Base-by-base conservation (phyloP, 2,113 vertebrate species). In the Pollimyrus isidori region DNA sequence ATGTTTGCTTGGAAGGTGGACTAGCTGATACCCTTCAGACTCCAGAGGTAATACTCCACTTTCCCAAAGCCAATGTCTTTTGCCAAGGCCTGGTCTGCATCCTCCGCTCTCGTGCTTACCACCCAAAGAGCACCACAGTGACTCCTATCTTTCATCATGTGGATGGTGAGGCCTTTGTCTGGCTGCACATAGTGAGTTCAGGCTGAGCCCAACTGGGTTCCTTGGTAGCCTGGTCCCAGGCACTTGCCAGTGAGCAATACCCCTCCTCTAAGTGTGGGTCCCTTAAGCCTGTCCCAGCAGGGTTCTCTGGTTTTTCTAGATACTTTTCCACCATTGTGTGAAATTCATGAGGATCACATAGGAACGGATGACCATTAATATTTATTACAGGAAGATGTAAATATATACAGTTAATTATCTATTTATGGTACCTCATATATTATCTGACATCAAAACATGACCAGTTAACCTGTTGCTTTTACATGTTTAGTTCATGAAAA, bases 11-110 rank as follows among this genome's bases (percentile, higher is more conserved):
- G n/a, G 23, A n/a, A 86, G 26, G 23, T n/a, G 11, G 26, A 52
- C 85, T 52, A 53, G 26, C n/a, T 35, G 26, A 7, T 86, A 21
- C 30, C 9, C 30, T 56, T 49, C 85, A 26, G 13, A 49, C 30
- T n/a, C 48, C 17, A 53, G n/a, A 30, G 26, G 50, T 86, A 49
- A 53, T 53, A 26, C 30, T 15, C 85, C 50, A 87, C 30, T 13
- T 87, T 50, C 86, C n/a, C 13, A 87, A 49, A 87, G 49, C 13
- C 30, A 56, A 5, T 39, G 26, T 56, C 26, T 21, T 5, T 56
- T 87, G 86, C 86, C n/a, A 26, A 87, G 48, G 86, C 30, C n/a
- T 87, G 11, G 17, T 52, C n/a, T 65, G 62, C 82, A n/a, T 84
- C 11, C 26, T 30, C 4, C 10, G 15, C 48, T 5, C 50, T 53